Evolutionary conservation across 35 echinoderm and acorn worm genomes (phyloP).

Genomic region (Ophioderma brevispina): DNA sequence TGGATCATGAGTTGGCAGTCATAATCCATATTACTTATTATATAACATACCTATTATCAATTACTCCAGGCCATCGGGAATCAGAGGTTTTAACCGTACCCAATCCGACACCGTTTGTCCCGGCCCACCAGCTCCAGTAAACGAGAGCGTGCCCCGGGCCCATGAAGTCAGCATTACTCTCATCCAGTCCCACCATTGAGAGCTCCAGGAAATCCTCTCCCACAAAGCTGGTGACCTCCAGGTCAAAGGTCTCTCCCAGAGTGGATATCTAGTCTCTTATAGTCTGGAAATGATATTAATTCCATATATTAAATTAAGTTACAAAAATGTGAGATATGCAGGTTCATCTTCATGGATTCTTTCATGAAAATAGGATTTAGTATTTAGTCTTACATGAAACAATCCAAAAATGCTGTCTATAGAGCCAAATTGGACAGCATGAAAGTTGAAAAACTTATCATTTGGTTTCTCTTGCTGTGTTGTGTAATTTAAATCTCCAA

Average conservation of each 20-base stretch:
- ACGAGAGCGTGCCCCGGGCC: slow-evolving; percentile 9
- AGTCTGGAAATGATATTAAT: background rate
- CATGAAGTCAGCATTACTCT: slow-evolving; percentile 50
- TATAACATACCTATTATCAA: background rate
- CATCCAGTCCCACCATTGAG: slow-evolving; percentile 39
- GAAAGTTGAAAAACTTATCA: too few species aligned
- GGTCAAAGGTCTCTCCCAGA: slow-evolving; percentile 51
- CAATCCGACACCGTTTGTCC: slow-evolving; percentile 15
- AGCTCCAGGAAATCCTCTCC: slow-evolving; percentile 21
- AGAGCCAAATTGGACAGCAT: too few species aligned
- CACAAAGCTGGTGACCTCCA: background rate
- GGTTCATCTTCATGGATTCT: too few species aligned
- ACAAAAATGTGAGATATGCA: too few species aligned
- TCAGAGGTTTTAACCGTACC: slow-evolving; percentile 20
- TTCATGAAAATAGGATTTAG: too few species aligned
- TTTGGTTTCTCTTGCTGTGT: too few species aligned
- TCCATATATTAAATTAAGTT: too few species aligned
- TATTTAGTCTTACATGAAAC: too few species aligned
- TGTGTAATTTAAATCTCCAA: too few species aligned
- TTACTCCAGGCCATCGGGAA: background rate
- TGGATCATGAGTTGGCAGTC: too few species aligned
- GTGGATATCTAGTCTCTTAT: slow-evolving; percentile 47
- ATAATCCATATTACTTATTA: too few species aligned
- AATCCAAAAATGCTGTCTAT: too few species aligned
- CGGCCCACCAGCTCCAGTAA: background rate